These are phyloP conservation scores for Anabas testudineus DNA, from an alignment of 2,797 vertebrate species.

Conservation along the genomic window DNA sequence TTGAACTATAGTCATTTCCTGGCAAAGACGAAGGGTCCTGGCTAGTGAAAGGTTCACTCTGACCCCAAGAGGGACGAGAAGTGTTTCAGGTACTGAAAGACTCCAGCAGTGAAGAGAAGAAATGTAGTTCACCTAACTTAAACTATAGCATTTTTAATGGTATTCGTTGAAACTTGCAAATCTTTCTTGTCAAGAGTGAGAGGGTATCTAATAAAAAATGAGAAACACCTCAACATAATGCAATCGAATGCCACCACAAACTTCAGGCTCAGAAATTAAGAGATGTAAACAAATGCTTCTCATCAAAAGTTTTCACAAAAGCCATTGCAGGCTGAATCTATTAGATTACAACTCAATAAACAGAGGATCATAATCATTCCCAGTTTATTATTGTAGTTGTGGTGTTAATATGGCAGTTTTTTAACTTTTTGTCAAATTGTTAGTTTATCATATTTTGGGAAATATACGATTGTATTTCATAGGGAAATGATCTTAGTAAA, in stretches of 20 bases:
- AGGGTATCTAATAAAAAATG: background rate
- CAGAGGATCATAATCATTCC: background rate
- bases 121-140: slow-evolving; percentile 6
- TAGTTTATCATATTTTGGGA: background rate
- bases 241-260: background rate
- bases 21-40: slow-evolving; percentile 51
- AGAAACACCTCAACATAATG: background rate
- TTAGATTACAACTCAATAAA: background rate
- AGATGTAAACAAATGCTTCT: background rate
- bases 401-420: background rate
- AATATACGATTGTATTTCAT: background rate
- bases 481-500: background rate
- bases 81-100: slow-evolving; percentile 37
- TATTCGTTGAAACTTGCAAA: slow-evolving; percentile 2
- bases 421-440: background rate
- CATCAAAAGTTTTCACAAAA: background rate
- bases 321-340: too few relatives aligned
- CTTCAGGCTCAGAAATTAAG: background rate
- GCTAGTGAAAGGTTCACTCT: slow-evolving; percentile 60
- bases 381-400: background rate
- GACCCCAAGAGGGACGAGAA: slow-evolving; percentile 54
- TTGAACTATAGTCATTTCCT: slow-evolving; percentile 74
- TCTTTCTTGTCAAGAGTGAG: slow-evolving; percentile 6
- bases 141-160: background rate
- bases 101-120: slow-evolving; percentile 16